phyloP scores from a whole-genome alignment of 1,140 invertebrate genomes.

The Solenopsis invicta region DNA sequence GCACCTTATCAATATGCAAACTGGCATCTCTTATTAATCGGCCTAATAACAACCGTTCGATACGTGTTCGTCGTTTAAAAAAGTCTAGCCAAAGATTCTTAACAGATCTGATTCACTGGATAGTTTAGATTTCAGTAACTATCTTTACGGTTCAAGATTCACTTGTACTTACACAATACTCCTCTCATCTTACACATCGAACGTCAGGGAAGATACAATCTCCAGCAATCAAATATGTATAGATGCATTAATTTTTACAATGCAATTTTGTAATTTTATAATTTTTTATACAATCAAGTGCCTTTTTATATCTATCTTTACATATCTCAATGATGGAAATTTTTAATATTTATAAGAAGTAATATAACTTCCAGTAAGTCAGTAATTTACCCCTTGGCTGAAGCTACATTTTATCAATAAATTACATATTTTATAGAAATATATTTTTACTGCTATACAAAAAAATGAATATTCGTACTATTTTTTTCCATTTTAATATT shows the following conservation, averaged over 20 bases:
- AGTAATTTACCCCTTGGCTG: constrained; percentile 26
- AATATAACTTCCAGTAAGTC: constrained; percentile 38
- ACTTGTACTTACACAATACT: constrained; percentile 68
- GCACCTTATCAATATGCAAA: constrained; percentile 80
- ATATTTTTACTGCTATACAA: constrained; percentile 66
- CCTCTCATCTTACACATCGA: constrained; percentile 49
- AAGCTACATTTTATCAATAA: constrained; percentile 22
- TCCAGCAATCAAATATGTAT: constrained; percentile 6
- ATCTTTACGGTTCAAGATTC: constrained; percentile 51
- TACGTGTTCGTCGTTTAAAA: constrained; percentile 49
- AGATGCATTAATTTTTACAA: neutral
- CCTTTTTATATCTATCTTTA: constrained; percentile 55
- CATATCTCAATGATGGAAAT: constrained; percentile 15
- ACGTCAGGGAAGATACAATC: constrained; percentile 33
- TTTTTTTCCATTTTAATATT: constrained; percentile 48
- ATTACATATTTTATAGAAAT: constrained; percentile 67
- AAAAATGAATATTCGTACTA: constrained; percentile 49
- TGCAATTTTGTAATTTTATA: constrained; percentile 41
- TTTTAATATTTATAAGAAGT: constrained; percentile 37
- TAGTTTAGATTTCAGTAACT: constrained; percentile 41
- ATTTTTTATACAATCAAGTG: constrained; percentile 30
- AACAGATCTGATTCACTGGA: constrained; percentile 57
- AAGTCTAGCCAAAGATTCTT: constrained; percentile 56
- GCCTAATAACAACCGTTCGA: constrained; percentile 42
- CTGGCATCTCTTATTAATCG: constrained; percentile 55